phyloP scores from a whole-genome alignment of 2,113 vertebrate species.

The Ginglymostoma cirratum region DNA sequence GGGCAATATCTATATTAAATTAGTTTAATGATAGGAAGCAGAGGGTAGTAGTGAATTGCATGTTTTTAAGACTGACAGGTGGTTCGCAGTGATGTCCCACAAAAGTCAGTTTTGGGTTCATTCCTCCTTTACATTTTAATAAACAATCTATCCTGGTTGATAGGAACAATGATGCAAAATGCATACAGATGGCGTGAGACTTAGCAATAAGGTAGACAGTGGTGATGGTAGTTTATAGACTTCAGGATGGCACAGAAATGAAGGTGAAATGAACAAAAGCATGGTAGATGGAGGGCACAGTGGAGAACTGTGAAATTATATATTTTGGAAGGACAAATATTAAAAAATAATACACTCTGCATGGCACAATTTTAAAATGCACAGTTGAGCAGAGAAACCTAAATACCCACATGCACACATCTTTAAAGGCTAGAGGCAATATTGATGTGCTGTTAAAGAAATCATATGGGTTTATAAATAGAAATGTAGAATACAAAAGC shows the following conservation, averaged over 20 bases:
- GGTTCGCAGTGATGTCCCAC: neutral
- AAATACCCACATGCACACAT: neutral
- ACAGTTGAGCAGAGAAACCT: neutral
- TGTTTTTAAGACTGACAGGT: neutral
- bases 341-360: neutral
- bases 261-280: neutral
- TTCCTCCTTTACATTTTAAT: neutral
- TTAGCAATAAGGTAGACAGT: neutral
- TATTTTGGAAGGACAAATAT: neutral
- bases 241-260: neutral
- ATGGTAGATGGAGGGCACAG: neutral
- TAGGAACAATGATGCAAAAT: neutral
- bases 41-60: neutral
- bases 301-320: neutral
- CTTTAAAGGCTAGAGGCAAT: neutral
- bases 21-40: neutral
- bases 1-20: neutral
- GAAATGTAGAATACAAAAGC: neutral
- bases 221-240: neutral
- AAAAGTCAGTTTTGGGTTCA: neutral
- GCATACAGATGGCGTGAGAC: neutral
- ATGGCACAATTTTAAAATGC: neutral
- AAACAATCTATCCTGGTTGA: neutral
- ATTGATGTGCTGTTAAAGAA: neutral
- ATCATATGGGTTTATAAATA: neutral